A percentile compares a stretch with the other conserved stretches of the same genome.
These are phyloP conservation scores for Acleris literana DNA, from an alignment of 2,888 invertebrate genomes.

Conservation along the genomic window DNA sequence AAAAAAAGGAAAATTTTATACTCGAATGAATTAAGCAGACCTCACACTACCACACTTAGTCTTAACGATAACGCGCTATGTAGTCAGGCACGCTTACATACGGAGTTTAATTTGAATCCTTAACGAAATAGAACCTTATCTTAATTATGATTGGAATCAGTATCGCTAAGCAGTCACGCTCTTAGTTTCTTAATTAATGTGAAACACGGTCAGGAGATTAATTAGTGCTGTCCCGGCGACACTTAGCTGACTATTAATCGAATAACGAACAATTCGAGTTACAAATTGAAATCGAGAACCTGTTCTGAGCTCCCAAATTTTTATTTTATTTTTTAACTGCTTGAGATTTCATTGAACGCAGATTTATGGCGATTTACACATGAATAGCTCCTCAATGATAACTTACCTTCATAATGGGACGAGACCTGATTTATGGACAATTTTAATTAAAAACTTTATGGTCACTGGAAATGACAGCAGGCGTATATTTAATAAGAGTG, in stretches of 20 bases:
- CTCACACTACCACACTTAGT: constrained; percentile 66
- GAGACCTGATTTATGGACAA: constrained; percentile 29
- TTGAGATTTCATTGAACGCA: constrained; percentile 58
- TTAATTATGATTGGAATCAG: not conserved
- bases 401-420: constrained; percentile 37
- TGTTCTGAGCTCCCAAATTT: constrained; percentile 55
- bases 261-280: constrained; percentile 63
- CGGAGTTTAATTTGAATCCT: constrained; percentile 18
- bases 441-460: constrained; percentile 29
- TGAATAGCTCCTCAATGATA: constrained; percentile 56
- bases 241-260: constrained; percentile 75
- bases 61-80: constrained; percentile 49
- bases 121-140: constrained; percentile 41
- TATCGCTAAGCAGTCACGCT: constrained; percentile 14
- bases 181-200: constrained; percentile 66
- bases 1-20: constrained; percentile 38
- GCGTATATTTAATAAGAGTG: constrained; percentile 13
- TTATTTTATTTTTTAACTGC: constrained; percentile 52
- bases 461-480: not conserved
- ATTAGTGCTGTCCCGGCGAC: constrained; percentile 75
- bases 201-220: constrained; percentile 72
- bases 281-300: constrained; percentile 73
- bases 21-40: constrained; percentile 59
- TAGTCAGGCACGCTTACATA: constrained; percentile 23
- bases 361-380: constrained; percentile 63